phyloP scores from a whole-genome alignment of 2,113 vertebrate genomes.

The Synchiropus splendidus region DNA sequence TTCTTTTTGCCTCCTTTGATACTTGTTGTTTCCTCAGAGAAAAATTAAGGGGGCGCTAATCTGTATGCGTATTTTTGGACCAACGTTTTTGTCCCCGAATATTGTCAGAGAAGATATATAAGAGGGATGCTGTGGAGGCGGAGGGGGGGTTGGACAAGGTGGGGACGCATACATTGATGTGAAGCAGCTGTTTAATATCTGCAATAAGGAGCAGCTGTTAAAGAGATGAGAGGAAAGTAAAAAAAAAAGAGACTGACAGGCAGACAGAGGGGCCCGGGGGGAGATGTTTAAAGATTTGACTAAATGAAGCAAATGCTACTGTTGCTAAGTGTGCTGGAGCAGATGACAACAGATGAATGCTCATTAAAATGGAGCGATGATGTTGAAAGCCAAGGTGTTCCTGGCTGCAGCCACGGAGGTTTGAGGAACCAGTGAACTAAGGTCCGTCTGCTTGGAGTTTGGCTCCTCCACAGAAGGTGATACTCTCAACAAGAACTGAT shows the following conservation, averaged over 20 bases:
- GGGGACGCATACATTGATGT: slow-evolving; percentile 52
- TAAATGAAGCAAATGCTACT: slow-evolving; percentile 22
- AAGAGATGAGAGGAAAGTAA: slow-evolving; percentile 36
- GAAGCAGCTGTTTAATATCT: slow-evolving; percentile 64
- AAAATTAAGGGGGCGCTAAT: slow-evolving; percentile 36
- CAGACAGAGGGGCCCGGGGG: slow-evolving; percentile 31
- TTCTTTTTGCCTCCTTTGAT: slow-evolving; percentile 24
- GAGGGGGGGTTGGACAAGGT: slow-evolving; percentile 29
- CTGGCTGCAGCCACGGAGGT: too few relatives aligned
- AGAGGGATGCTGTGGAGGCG: not conserved
- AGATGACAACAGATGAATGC: slow-evolving; percentile 28
- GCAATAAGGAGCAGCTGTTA: slow-evolving; percentile 60
- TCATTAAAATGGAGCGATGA: slow-evolving; percentile 12
- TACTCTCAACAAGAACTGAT: too few relatives aligned
- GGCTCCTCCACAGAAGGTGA: too few relatives aligned
- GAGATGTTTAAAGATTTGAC: slow-evolving; percentile 43
- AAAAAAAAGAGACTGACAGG: slow-evolving; percentile 25
- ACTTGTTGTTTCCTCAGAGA: slow-evolving; percentile 42
- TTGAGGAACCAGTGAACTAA: too few relatives aligned
- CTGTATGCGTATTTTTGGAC: slow-evolving; percentile 12
- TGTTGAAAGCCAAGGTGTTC: too few relatives aligned
- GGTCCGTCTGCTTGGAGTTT: too few relatives aligned
- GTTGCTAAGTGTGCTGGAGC: slow-evolving; percentile 19
- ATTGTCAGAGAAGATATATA: not conserved
- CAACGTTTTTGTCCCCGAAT: too few relatives aligned